phyloP scores from a whole-genome alignment of 2,888 invertebrate genomes.

The Phragmatobia fuliginosa region DNA sequence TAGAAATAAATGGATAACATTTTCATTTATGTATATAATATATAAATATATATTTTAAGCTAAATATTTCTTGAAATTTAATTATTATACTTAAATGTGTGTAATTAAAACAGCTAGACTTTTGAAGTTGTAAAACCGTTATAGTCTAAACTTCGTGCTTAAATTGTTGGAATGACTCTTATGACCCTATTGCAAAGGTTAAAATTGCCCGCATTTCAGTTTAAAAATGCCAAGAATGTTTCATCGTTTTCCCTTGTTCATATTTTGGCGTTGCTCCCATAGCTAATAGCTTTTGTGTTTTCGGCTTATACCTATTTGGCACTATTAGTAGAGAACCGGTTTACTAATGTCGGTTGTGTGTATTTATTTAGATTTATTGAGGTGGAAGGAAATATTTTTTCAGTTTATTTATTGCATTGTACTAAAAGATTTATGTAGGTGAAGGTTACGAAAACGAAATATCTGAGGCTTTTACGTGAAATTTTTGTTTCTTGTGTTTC shows the following conservation, averaged over 20 bases:
- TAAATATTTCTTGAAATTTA: neutral
- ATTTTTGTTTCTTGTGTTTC: too few species aligned
- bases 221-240: conserved; percentile 6
- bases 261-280: conserved; percentile 43
- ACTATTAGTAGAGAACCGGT: conserved; percentile 25
- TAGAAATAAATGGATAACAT: neutral
- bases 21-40: too few species aligned
- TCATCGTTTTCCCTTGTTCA: conserved; percentile 26
- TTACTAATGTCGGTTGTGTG: conserved; percentile 26
- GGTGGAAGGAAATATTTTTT: conserved; percentile 6
- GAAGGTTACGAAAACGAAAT: neutral
- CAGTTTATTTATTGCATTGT: neutral
- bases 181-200: conserved; percentile 7
- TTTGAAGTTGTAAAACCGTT: neutral
- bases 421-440: neutral
- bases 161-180: neutral
- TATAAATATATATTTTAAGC: too few species aligned
- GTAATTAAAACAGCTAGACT: neutral
- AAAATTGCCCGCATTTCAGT: neutral
- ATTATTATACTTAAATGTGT: neutral
- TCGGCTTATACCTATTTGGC: conserved; percentile 40
- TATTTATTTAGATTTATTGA: conserved; percentile 32
- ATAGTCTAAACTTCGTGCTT: neutral
- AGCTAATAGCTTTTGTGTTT: conserved; percentile 38
- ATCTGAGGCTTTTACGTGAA: too few species aligned